Conservation (phyloP, 2,113 vertebrate species). For the Eidolon helvum region DNA sequence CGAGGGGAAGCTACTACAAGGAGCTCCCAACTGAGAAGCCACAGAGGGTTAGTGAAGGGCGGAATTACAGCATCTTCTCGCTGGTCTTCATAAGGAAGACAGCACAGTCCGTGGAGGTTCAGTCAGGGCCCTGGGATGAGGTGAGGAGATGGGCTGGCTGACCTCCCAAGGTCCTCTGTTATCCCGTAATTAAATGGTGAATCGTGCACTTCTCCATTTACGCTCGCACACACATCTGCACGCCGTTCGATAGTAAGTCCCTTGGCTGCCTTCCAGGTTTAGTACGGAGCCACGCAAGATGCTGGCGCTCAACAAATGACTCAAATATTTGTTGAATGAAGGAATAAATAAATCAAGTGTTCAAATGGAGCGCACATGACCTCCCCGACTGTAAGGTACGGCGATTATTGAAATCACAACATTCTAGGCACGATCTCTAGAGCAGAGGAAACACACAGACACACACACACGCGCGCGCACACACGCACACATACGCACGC, state of each 20-base stretch:
- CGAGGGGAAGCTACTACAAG: neutral
- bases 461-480: neutral
- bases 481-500: neutral
- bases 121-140: neutral
- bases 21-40: neutral
- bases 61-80: neutral
- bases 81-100: neutral
- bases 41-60: neutral
- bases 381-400: neutral
- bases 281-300: neutral
- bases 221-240: neutral
- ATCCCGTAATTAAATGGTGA: neutral
- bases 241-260: constrained; percentile 45
- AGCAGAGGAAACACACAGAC: neutral
- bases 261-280: constrained; percentile 55
- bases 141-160: neutral
- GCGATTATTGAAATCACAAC: constrained; percentile 43
- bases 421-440: neutral
- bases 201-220: neutral
- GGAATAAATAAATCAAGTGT: constrained; percentile 47
- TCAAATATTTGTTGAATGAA: constrained; percentile 55
- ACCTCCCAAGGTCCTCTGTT: constrained; percentile 44
- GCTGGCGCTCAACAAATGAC: constrained; percentile 35
- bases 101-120: neutral
- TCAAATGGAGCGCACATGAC: constrained; percentile 42